These are phyloP conservation scores for Chlorodrepanis virens DNA, from an alignment of 2,113 vertebrate species.

Conservation along the genomic window DNA sequence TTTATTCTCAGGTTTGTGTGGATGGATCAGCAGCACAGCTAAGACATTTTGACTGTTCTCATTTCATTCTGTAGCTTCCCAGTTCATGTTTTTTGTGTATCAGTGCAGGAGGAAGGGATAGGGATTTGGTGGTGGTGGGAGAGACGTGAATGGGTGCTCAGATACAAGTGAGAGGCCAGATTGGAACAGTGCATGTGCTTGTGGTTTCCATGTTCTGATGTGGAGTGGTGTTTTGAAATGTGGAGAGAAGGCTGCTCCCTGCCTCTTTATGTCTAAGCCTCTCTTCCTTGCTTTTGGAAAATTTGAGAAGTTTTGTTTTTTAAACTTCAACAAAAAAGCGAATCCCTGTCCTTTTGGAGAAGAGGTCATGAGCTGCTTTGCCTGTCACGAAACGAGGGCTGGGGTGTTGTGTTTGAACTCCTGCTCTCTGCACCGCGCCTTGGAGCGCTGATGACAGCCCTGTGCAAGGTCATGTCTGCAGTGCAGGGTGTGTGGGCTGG, in stretches of 20 bases:
- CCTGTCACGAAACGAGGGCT: not conserved
- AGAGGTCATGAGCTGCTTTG: not conserved
- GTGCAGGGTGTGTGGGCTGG: not conserved
- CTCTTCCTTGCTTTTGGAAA: not conserved
- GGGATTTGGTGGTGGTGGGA: not conserved
- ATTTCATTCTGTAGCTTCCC: not conserved
- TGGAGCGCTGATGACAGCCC: not conserved
- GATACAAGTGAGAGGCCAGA: not conserved
- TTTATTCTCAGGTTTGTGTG: slow-evolving; percentile 5
- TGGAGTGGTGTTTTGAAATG: not conserved
- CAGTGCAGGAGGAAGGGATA: not conserved
- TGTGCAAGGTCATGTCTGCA: not conserved
- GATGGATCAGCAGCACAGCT: not conserved
- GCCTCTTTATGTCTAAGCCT: not conserved
- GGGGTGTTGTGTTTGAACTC: not conserved
- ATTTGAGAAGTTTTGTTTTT: not conserved
- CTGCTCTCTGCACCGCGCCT: not conserved
- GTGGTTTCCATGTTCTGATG: not conserved
- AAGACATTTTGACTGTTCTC: not conserved
- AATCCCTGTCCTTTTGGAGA: not conserved
- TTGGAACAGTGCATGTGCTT: not conserved
- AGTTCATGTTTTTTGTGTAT: not conserved
- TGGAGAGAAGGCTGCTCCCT: not conserved
- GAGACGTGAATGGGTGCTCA: not conserved
- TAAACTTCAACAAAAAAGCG: not conserved